phyloP scores from a whole-genome alignment of 1,140 invertebrate species.

The Trichonephila inaurata region DNA sequence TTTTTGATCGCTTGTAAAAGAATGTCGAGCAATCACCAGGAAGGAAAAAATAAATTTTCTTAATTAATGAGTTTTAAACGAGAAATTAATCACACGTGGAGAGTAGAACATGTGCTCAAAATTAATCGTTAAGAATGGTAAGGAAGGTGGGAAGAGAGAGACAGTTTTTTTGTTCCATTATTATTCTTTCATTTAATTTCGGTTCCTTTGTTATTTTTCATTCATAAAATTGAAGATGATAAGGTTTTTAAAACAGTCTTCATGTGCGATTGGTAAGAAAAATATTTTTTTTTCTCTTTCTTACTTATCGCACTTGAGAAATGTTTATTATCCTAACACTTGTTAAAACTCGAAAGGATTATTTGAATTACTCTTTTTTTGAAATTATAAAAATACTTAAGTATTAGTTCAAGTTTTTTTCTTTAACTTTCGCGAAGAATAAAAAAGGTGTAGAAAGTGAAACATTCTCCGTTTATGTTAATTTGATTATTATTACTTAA shows the following conservation, averaged over 20 bases:
- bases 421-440: no score
- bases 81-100: slow-evolving; percentile 64
- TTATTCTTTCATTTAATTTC: slow-evolving; percentile 11
- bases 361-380: background rate
- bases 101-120: slow-evolving; percentile 52
- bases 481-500: no score
- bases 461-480: no score
- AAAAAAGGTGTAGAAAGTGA: no score
- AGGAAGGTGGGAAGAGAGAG: background rate
- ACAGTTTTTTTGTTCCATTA: background rate
- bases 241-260: background rate
- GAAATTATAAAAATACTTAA: no score
- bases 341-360: background rate
- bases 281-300: background rate
- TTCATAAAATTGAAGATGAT: slow-evolving; percentile 2
- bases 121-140: slow-evolving; percentile 49
- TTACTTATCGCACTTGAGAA: background rate
- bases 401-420: no score
- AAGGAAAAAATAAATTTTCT: slow-evolving; percentile 41
- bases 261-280: background rate
- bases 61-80: slow-evolving; percentile 72
- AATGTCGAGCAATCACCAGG: background rate
- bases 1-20: background rate
- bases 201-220: slow-evolving; percentile 3
- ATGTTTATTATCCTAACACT: background rate